These are phyloP conservation scores for Anser cygnoides DNA, from an alignment of 2,113 vertebrate species.

Conservation along the genomic window DNA sequence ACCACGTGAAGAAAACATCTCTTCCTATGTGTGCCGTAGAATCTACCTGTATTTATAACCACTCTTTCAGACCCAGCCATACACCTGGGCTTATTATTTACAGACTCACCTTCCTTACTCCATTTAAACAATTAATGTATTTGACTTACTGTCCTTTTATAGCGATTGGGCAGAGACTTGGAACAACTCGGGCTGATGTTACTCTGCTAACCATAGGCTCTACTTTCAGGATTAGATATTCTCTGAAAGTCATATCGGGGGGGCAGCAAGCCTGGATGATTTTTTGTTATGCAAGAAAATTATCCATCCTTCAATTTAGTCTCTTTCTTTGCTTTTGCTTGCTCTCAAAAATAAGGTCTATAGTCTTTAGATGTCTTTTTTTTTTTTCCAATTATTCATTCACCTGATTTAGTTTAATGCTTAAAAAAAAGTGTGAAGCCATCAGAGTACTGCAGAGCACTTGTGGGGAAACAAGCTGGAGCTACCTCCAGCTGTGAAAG, in stretches of 20 bases:
- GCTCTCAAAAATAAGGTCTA: not conserved
- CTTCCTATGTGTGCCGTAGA: fast-evolving
- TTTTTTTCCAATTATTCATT: not conserved
- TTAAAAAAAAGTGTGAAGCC: not conserved
- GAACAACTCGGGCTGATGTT: not conserved
- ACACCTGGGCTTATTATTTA: not conserved
- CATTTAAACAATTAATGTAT: not conserved
- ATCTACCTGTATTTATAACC: not conserved
- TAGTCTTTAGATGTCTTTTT: not conserved
- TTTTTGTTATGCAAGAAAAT: not conserved
- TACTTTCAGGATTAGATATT: not conserved
- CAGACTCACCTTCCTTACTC: not conserved
- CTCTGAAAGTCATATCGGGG: fast-evolving
- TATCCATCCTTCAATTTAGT: not conserved
- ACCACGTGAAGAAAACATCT: not conserved
- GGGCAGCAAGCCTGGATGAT: not conserved
- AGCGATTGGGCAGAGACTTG: not conserved
- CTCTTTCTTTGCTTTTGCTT: not conserved
- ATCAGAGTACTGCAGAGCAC: not conserved
- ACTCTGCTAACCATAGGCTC: not conserved
- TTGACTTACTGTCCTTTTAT: not conserved
- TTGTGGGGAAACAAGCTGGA: not conserved
- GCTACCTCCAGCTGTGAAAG: not conserved
- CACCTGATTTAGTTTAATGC: not conserved
- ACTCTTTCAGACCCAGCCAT: not conserved